phyloP scores from a whole-genome alignment of 2,888 invertebrate species.

The Stenodema calcarata region DNA sequence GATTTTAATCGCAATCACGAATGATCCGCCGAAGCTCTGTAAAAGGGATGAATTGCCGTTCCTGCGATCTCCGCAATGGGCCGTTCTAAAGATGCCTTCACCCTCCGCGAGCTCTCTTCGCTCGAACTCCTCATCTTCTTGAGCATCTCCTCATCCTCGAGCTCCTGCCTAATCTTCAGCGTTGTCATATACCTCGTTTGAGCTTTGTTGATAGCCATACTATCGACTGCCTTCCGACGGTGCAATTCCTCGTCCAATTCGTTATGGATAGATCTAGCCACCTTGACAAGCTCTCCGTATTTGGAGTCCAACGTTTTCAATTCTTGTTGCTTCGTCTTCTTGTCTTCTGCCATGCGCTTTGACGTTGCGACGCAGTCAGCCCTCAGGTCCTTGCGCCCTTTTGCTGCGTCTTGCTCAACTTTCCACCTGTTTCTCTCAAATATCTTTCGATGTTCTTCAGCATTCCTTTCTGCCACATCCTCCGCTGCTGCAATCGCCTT shows the following conservation, averaged over 20 bases:
- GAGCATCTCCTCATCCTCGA: not conserved
- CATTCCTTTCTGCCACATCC: not conserved
- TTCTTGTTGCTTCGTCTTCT: not conserved
- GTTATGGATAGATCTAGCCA: not conserved
- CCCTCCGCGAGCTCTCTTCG: not conserved
- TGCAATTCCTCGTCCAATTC: not conserved
- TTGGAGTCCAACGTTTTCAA: not conserved
- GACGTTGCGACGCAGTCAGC: not conserved
- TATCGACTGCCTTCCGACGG: not conserved
- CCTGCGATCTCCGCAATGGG: not conserved
- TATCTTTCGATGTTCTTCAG: not conserved
- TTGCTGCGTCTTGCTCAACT: not conserved
- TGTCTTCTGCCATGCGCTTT: not conserved
- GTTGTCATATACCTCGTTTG: not conserved
- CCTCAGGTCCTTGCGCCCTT: not conserved
- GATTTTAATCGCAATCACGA: not conserved
- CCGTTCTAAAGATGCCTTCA: not conserved
- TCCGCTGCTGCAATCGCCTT: not conserved
- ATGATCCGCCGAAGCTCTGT: not conserved
- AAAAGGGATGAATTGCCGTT: not conserved
- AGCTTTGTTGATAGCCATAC: not conserved
- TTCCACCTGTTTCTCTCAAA: not conserved
- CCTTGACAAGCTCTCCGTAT: not conserved
- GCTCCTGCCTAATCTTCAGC: not conserved
- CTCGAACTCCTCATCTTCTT: not conserved